Percentiles rank a stretch among this genome's conserved stretches.
phyloP scores from a whole-genome alignment of 1,140 invertebrate genomes.

The Hylaeus anthracinus region DNA sequence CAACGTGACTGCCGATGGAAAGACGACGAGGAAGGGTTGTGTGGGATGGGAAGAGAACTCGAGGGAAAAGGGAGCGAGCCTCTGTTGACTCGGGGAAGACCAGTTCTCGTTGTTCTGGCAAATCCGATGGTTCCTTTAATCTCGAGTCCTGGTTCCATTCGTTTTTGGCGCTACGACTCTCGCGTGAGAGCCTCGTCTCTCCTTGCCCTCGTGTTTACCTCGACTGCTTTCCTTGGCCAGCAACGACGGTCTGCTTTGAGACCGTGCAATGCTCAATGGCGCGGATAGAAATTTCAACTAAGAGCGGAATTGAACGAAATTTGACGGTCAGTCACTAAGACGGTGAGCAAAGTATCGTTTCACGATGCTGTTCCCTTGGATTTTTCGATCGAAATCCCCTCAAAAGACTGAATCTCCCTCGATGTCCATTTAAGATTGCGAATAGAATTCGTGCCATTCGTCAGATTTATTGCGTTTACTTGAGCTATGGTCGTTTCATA shows the following conservation, averaged over 20 bases:
- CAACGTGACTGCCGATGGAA: background rate
- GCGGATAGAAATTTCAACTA: constrained; percentile 21
- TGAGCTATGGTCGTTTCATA: too few species aligned
- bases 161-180: constrained; percentile 26
- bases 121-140: constrained; percentile 62
- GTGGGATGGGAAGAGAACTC: constrained; percentile 1
- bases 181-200: background rate
- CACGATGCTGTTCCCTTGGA: background rate
- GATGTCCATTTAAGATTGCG: background rate
- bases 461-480: background rate
- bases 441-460: background rate
- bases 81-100: background rate
- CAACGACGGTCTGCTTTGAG: background rate
- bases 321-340: constrained; percentile 8
- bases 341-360: constrained; percentile 31
- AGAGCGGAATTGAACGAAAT: constrained; percentile 26
- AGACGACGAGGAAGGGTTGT: background rate
- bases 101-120: constrained; percentile 44
- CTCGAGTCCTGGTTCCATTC: constrained; percentile 54
- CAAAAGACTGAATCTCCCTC: background rate
- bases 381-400: background rate
- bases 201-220: constrained; percentile 18
- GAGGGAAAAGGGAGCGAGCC: background rate
- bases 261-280: background rate
- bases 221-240: background rate